phyloP scores from a whole-genome alignment of 2,113 vertebrate genomes.

The Asarcornis scutulata region DNA sequence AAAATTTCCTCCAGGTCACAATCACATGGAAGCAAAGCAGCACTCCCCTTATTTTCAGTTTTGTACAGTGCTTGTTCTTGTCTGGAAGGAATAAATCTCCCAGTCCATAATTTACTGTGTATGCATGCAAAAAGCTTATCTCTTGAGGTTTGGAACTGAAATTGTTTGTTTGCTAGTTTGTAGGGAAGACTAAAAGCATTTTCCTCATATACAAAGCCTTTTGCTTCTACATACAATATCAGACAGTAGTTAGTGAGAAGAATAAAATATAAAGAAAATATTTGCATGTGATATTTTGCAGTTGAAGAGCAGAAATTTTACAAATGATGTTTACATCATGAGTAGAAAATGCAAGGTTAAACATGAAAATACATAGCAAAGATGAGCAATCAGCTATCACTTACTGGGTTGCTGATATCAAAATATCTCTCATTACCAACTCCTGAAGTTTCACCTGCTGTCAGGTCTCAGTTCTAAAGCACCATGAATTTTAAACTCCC shows the following conservation, averaged over 20 bases:
- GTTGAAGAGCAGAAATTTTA: background rate
- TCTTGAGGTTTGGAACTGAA: background rate
- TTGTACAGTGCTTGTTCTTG: background rate
- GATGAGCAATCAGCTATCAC: background rate
- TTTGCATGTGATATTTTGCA: background rate
- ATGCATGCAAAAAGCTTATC: accelerated
- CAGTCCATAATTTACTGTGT: background rate
- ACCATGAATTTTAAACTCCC: background rate
- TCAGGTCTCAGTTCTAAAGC: background rate
- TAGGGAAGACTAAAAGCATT: background rate
- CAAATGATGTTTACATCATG: background rate
- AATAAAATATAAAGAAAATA: background rate
- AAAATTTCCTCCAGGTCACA: background rate
- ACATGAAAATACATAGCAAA: background rate
- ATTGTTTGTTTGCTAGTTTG: background rate
- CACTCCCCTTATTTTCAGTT: background rate
- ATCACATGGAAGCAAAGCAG: background rate
- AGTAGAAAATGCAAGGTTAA: background rate
- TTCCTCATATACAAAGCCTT: background rate
- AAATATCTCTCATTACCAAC: background rate
- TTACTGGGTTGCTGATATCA: background rate
- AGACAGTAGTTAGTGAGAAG: background rate
- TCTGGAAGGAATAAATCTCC: background rate
- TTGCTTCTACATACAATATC: background rate
- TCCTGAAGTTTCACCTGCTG: background rate